Base-by-base conservation (phyloP, 1,140 invertebrate genomes). In the Zaprionus vittiger region DNA sequence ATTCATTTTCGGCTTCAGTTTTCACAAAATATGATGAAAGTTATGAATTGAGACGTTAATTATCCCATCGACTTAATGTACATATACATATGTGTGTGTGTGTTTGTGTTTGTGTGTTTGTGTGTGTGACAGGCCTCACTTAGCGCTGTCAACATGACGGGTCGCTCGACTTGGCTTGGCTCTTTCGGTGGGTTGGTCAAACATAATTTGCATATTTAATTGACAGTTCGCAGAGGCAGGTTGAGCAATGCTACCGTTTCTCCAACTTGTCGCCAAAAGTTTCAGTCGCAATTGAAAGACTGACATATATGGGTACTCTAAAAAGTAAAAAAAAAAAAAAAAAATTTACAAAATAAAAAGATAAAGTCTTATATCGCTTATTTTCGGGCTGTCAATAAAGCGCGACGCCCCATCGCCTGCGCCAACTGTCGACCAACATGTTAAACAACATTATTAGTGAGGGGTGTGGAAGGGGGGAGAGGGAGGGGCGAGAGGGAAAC, bases 121-220 rank as follows among this genome's bases (percentile, higher is more conserved):
- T 49, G 44, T 49, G 17, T 20, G 17, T 20, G 44, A 12, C 44
- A 49, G n/a, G 17, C 17, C 44, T 49, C 44, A 49, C 44, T 49
- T 49, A 49, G 44, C 17, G 17, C 17, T 49, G 44, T 49, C 17
- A 49, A 49, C 3, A 20, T 49, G 44, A 47, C 37, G 37, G 37
- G 41, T 47, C 41, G 15, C 6, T 17, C n/a, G 6, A 38, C 37
- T 38, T 38, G 37, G 37, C 37, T 38, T 1, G 4, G 34, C 34
- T 37, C 34, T 9, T 37, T 31, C 7, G 12, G 41, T n/a, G 47
- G 20, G 20, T 52, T 52, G 47, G 47, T 52, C 11, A 52, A 24
- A 52, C 11, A 52, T 52, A 20, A 52, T 52, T 52, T 52, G 11
- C 47, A 52, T 52, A 52, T 14, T 52, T 52, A 52, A 52, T 52